Base-by-base conservation (phyloP, 1,140 invertebrate genomes). In the Adoxophyes honmai region DNA sequence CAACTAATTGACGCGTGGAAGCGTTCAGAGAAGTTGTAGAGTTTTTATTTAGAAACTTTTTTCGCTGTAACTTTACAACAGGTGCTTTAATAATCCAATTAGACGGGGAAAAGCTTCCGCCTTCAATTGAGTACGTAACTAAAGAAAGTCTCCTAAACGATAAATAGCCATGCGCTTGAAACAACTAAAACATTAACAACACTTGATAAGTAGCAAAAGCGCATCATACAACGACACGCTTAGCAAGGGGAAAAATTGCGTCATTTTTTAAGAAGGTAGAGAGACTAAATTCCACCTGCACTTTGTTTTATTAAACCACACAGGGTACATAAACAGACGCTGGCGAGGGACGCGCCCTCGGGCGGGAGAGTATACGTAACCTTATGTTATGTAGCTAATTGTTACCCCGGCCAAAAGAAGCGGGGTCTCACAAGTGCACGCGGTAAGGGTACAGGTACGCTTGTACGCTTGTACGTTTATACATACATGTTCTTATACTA, bases 281-380 rank as follows among this genome's bases (percentile, higher is more conserved):
- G 21, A n/a, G 42, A 11, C 42, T 28, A 28, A 21, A 48, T 21
- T 48, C 28, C 42, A 48, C 15, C 42, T 48, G 42, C 42, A 48
- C 42, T 33, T 48, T 48, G 42, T 48, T 48, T 48, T 48, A 48
- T 48, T 48, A 48, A 18, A 48, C 14, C 42, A 10, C 39, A 18
- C 42, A 48, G 42, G 42, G n/a, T 48, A 21, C 42, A 48, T 48
- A 48, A 48, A 33, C 42, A 48, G 21, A 48, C 42, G 42, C 14
- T 11, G 18, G 42, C 16, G 10, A 18, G 21, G 42, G 42, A 18
- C 28, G 42, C 18, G 16, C 42, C 42, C 21, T 28, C 21, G 21
- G 6, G 21, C 21, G 21, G 4, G 16, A 28, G 18, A 48, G 42
- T 33, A 7, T 21, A 11, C 5, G n/a, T 16, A 39, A 0, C 10